phyloP scores from a whole-genome alignment of 2,888 invertebrate genomes.

The Lutraria lutraria region DNA sequence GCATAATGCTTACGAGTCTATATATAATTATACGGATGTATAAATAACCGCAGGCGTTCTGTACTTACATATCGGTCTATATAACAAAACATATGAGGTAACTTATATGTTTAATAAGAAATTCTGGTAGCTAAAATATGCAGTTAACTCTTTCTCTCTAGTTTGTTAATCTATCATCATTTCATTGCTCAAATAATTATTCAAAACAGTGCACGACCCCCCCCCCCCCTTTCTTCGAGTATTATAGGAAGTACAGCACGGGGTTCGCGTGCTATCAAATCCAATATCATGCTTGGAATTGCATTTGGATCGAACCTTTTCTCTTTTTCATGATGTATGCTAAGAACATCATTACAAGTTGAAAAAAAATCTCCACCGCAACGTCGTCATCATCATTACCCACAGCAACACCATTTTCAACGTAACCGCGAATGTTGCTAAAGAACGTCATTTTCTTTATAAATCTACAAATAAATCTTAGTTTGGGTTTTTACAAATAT shows the following conservation, averaged over 20 bases:
- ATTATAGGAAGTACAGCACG: not conserved
- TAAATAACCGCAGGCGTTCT: not conserved
- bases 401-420: not conserved
- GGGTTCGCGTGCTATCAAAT: not conserved
- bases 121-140: not conserved
- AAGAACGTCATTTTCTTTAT: not conserved
- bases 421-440: not conserved
- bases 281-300: not conserved
- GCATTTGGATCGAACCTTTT: not conserved
- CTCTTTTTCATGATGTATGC: not conserved
- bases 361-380: not conserved
- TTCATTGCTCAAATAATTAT: too few relatives aligned
- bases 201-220: too few relatives aligned
- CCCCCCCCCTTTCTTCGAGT: too few relatives aligned
- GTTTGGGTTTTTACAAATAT: not conserved
- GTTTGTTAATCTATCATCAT: too few relatives aligned
- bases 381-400: not conserved
- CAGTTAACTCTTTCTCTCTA: too few relatives aligned
- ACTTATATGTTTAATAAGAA: not conserved
- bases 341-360: too few relatives aligned
- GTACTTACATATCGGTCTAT: slow-evolving; percentile 14
- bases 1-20: not conserved
- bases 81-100: not conserved
- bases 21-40: not conserved
- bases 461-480: not conserved